Evolutionary conservation across 2,888 invertebrate species (phyloP), one percentile per base, ranked within the genome.

Genomic region (Trichogramma evanescens): DNA sequence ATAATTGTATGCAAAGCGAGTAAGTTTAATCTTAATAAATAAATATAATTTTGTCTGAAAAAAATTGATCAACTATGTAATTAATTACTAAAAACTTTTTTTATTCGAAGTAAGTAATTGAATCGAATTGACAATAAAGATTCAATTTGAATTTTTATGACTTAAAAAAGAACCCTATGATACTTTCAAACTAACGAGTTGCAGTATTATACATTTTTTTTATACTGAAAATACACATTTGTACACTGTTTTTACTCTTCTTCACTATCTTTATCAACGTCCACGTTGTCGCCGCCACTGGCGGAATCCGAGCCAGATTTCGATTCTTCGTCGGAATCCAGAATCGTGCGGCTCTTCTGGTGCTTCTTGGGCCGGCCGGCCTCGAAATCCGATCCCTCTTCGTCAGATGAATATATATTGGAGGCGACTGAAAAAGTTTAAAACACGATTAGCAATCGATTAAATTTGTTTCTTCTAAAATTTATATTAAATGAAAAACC

Each of bases 331-430:
- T 92, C 92, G 0, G 91, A 91, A 75, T 91, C 92, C 70, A 89
- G 87, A 42, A 93, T 80, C 0, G 88, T 89, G 74, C 90, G 91
- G 3, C 88, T 84, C 71, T 91, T 88, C 72, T 89, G 89, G 41
- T 85, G 79, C 56, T 89, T 87, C 58, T 88, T 85, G 40, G 86
- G 85, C 59, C 89, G 83, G 1, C 86, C 80, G 0, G 86, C 86
- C 70, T 93, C 93, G 66, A 92, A 86, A 71, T 92, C 92, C 0
- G 91, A 92, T 1, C 87, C 91, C 64, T 89, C 89, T 41, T 65
- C 65, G 6, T 63, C 63, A 1, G 65, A 63, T 7, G 63, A 63
- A 56, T 63, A 65, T 50, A 62, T 62, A 62, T 63, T 65, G 39
- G 44, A 10, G 26, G 61, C 58, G 8, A 62, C 61, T 59, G 49